Evolutionary conservation across 1,140 invertebrate species (phyloP), one percentile per base, ranked within the genome.

Genomic region (Drosophila setifemur): DNA sequence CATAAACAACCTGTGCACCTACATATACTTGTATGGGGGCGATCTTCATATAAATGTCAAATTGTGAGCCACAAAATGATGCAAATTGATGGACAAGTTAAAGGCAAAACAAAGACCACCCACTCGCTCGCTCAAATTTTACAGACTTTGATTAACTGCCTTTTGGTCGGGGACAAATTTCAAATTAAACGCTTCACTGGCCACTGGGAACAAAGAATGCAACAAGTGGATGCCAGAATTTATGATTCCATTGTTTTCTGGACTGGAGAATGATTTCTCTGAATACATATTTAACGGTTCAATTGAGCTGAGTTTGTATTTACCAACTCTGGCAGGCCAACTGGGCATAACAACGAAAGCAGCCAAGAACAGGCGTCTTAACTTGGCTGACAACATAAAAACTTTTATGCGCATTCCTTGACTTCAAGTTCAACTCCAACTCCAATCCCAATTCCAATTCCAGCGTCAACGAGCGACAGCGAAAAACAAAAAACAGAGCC

Each of bases 371-470:
- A 44, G 14, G 23, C 40, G 60, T 49, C 60, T 63, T 64, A 64
- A 40, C 60, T 39, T 64, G 61, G 58, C 61, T 78, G 70, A 79
- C 75, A 79, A 64, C 81, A 83, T 83, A 83, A 82, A 82, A 72
- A 73, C 64, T 83, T 83, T 83, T 86, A 86, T 83, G 79, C 74
- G 81, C 79, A 83, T 83, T 83, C 79, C 79, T 67, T 21, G 64
- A 70, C 76, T 66, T 64, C 26, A 64, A 29, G 60, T 64, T 66
- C 58, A 66, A 33, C 53, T 44, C 16, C 35, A 58, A 48, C 31
- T 63, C 31, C 55, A 23, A 44, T 37, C 26, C 25, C 49, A 8
- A 55, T 14, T 37, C 35, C 31, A 11, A 25, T 7, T 19, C 21
- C 23, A 16, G 33, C 14, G 14, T 23, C 21, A 23, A 5, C 14